Percentiles rank a stretch among this genome's conserved stretches.
These are phyloP conservation scores for Drosophila grimshawi DNA, from an alignment of 1,140 invertebrate genomes.

Conservation along the genomic window DNA sequence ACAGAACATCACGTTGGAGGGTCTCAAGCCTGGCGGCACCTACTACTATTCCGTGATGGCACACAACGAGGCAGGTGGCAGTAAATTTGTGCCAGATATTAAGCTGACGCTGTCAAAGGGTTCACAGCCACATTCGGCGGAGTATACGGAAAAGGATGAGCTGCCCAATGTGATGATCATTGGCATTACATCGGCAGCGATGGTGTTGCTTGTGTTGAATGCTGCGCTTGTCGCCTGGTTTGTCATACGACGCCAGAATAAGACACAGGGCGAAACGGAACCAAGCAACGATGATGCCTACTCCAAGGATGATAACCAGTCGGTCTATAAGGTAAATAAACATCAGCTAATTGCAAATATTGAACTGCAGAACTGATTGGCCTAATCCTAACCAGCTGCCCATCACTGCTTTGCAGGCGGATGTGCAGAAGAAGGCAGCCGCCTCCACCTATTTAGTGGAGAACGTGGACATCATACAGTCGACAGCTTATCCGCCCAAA, in stretches of 20 bases:
- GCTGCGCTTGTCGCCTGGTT: conserved; percentile 93
- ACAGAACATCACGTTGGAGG: conserved; percentile 88
- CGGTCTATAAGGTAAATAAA: conserved; percentile 84
- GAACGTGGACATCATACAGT: conserved; percentile 81
- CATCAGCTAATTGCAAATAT: conserved; percentile 4
- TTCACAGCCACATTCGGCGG: conserved; percentile 87
- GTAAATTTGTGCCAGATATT: conserved; percentile 91
- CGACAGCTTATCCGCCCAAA: conserved; percentile 78
- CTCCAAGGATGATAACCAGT: conserved; percentile 89
- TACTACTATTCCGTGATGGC: conserved; percentile 96
- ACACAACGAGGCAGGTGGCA: conserved; percentile 93
- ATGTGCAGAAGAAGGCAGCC: conserved; percentile 81
- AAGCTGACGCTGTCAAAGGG: conserved; percentile 87
- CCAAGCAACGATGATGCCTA: conserved; percentile 92
- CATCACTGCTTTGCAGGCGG: conserved; percentile 82
- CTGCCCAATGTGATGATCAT: conserved; percentile 92
- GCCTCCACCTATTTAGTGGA: conserved; percentile 78
- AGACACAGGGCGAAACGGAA: conserved; percentile 86
- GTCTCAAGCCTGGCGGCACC: conserved; percentile 91
- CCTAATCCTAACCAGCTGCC: conserved; percentile 71
- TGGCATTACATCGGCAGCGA: conserved; percentile 91
- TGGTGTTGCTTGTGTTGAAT: conserved; percentile 91
- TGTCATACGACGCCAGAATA: conserved; percentile 88
- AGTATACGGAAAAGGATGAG: conserved; percentile 88
- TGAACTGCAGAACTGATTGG: conserved; percentile 14